Evolutionary conservation across 2,797 vertebrate species (phyloP).

Genomic region (Cyclopterus lumpus): DNA sequence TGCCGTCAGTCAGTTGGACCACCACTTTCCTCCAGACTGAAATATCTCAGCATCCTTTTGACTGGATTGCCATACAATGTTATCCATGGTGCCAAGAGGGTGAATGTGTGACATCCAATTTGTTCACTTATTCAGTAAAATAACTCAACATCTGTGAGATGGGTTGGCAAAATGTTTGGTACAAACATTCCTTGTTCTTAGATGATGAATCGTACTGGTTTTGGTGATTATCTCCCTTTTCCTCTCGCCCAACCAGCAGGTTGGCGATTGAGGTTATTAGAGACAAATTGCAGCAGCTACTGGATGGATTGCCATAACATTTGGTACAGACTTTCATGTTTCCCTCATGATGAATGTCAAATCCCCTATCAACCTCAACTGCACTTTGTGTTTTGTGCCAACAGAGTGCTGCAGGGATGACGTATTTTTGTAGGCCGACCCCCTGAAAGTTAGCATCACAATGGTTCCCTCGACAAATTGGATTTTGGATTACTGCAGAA

Average conservation of each 20-base stretch:
- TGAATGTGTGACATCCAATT: background rate
- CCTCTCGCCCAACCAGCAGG: background rate
- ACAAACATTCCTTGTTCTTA: background rate
- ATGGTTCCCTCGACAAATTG: background rate
- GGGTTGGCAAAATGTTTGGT: background rate
- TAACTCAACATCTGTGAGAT: background rate
- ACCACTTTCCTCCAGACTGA: background rate
- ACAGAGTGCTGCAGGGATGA: background rate
- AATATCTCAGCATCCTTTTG: background rate
- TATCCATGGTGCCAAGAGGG: background rate
- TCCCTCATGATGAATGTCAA: background rate
- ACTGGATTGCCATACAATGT: background rate
- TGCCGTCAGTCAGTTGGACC: background rate
- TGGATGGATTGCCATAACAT: background rate
- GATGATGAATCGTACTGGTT: background rate
- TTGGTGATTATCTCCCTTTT: background rate
- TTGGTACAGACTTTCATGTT: background rate
- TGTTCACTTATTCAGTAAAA: background rate
- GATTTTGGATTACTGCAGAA: background rate
- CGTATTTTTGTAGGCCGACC: background rate
- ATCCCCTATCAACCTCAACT: background rate
- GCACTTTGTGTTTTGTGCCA: background rate
- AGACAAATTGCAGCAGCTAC: background rate
- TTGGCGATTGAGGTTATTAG: background rate
- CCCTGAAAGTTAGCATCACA: background rate